These are phyloP conservation scores for Hydroisotoma schaefferi DNA, from an alignment of 2,888 invertebrate species.

Conservation along the genomic window DNA sequence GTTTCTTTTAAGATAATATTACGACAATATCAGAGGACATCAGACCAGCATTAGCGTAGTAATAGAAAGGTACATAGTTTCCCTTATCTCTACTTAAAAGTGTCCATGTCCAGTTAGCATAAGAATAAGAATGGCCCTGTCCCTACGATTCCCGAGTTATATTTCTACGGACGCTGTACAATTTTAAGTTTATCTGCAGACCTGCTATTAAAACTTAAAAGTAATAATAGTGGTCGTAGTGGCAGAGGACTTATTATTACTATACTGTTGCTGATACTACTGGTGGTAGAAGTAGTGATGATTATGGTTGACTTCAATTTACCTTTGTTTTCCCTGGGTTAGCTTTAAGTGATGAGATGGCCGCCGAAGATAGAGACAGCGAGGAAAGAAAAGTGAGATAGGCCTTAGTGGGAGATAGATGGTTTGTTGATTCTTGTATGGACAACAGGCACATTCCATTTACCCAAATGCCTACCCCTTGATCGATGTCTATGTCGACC, in stretches of 20 bases:
- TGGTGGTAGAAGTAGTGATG: constrained; percentile 6
- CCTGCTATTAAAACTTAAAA: too few relatives aligned
- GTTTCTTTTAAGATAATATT: not conserved
- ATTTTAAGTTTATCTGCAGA: too few relatives aligned
- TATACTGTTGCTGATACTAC: not conserved
- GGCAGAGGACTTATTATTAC: not conserved
- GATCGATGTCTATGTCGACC: not conserved
- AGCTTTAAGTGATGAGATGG: constrained; percentile 34
- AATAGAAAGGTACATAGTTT: too few relatives aligned
- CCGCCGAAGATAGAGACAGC: constrained; percentile 25
- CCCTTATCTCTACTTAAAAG: not conserved
- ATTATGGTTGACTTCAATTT: constrained; percentile 10
- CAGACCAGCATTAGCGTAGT: too few relatives aligned
- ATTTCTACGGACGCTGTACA: too few relatives aligned
- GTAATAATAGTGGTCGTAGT: too few relatives aligned
- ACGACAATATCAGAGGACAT: not conserved
- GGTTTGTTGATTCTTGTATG: constrained; percentile 40
- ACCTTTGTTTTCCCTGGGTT: constrained; percentile 5
- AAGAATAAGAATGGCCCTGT: too few relatives aligned
- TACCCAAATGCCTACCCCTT: constrained; percentile 13
- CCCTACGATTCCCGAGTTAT: too few relatives aligned
- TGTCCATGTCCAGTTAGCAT: constrained; percentile 22
- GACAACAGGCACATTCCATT: constrained; percentile 44
- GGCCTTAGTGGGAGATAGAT: constrained; percentile 12
- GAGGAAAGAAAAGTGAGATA: too few relatives aligned